Percentiles rank a stretch among this genome's conserved stretches.
phyloP scores from a whole-genome alignment of 2,113 vertebrate genomes.

The Etheostoma cragini region DNA sequence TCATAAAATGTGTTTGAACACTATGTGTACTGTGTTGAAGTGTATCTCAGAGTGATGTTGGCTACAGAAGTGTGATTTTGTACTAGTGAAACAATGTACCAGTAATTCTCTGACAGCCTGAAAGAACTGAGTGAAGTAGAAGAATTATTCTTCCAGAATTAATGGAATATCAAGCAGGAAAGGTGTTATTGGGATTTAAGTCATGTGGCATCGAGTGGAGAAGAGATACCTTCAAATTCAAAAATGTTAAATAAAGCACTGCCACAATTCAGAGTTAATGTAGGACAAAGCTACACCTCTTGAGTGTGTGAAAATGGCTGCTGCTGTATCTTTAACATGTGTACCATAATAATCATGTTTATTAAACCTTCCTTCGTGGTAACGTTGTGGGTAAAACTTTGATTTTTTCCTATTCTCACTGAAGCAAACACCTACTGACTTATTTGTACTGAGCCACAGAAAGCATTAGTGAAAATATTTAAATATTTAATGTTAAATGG shows the following conservation, averaged over 20 bases:
- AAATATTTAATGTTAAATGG: background rate
- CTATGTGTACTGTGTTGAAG: conserved; percentile 23
- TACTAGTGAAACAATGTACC: background rate
- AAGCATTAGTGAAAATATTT: background rate
- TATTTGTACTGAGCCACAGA: background rate
- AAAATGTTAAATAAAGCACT: conserved; percentile 21
- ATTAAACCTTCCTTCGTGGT: conserved; percentile 51
- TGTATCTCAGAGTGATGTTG: conserved; percentile 9
- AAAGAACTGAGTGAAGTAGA: background rate
- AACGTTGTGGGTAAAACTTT: conserved; percentile 2
- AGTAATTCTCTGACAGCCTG: conserved; percentile 3
- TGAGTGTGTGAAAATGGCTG: conserved; percentile 36
- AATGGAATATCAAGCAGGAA: background rate
- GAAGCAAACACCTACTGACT: background rate
- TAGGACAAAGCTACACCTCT: conserved; percentile 2
- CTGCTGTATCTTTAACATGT: conserved; percentile 52
- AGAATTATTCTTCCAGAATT: background rate
- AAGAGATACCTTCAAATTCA: background rate
- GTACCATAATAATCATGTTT: conserved; percentile 36
- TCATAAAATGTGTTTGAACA: conserved; percentile 27
- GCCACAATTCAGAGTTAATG: conserved; percentile 17
- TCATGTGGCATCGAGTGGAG: background rate
- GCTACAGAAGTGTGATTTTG: conserved; percentile 1
- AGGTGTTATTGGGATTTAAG: background rate
- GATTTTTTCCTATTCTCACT: background rate